phyloP scores from a whole-genome alignment of 2,113 vertebrate genomes.

The Scopus umbretta region DNA sequence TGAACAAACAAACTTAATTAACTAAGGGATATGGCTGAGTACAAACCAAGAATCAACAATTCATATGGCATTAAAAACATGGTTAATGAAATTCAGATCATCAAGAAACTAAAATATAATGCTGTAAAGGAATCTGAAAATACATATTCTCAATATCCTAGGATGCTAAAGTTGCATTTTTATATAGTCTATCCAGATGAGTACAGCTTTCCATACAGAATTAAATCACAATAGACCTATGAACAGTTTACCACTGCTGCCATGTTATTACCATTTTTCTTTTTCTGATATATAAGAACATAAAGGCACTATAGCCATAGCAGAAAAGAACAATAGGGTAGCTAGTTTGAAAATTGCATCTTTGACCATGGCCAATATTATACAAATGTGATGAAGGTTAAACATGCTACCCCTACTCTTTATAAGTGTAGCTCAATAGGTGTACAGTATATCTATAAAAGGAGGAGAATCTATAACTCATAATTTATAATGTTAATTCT shows the following conservation, averaged over 20 bases:
- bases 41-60: slow-evolving; percentile 20
- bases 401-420: neutral
- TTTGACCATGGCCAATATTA: neutral
- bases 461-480: neutral
- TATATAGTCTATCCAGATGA: neutral
- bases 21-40: slow-evolving; percentile 17
- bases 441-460: neutral
- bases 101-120: neutral
- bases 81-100: slow-evolving; percentile 23
- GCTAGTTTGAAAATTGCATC: neutral
- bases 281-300: neutral
- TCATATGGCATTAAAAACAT: neutral
- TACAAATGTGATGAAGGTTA: neutral
- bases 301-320: neutral
- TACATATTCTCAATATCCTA: neutral
- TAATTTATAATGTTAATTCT: neutral
- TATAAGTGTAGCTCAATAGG: neutral
- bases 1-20: slow-evolving; percentile 63
- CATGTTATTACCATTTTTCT: neutral
- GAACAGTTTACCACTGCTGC: neutral
- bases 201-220: neutral
- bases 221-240: neutral
- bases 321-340: neutral
- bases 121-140: neutral
- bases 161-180: neutral